Evolutionary conservation across 2,113 vertebrate species (phyloP).

Genomic region (Ahaetulla prasina): DNA sequence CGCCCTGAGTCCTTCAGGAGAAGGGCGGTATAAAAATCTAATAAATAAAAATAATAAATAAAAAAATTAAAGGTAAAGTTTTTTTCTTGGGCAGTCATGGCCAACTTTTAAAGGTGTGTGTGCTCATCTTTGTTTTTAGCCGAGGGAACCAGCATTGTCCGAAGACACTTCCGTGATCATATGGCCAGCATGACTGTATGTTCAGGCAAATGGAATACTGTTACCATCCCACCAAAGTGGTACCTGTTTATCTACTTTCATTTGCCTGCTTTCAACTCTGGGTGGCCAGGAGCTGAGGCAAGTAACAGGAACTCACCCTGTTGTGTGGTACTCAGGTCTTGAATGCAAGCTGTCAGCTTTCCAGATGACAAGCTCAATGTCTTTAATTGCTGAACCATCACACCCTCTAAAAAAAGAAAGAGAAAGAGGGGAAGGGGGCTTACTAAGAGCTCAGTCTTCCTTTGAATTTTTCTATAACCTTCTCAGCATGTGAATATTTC

Average conservation of each 20-base stretch:
- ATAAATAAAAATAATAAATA: too few relatives aligned
- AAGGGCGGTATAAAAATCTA: too few relatives aligned
- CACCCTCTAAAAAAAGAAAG: background rate
- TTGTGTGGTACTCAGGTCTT: background rate
- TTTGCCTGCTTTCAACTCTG: background rate
- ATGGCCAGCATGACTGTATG: background rate
- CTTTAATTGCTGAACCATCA: background rate
- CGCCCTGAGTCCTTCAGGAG: too few relatives aligned
- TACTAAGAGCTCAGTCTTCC: slow-evolving; percentile 30
- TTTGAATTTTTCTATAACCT: slow-evolving; percentile 24
- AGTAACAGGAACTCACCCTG: background rate
- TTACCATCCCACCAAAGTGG: background rate
- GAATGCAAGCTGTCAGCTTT: background rate
- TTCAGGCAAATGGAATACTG: background rate
- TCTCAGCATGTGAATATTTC: slow-evolving; percentile 36
- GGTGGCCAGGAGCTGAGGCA: background rate
- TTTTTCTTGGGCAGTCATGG: background rate
- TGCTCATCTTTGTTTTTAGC: background rate
- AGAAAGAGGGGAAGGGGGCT: background rate
- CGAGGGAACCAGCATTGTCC: background rate
- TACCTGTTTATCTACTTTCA: background rate
- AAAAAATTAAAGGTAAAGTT: background rate
- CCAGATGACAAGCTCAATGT: background rate
- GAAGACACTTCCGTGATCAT: background rate
- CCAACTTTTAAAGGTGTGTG: background rate